Base-by-base conservation (phyloP, 2,113 vertebrate species). In the Leptosomus discolor region DNA sequence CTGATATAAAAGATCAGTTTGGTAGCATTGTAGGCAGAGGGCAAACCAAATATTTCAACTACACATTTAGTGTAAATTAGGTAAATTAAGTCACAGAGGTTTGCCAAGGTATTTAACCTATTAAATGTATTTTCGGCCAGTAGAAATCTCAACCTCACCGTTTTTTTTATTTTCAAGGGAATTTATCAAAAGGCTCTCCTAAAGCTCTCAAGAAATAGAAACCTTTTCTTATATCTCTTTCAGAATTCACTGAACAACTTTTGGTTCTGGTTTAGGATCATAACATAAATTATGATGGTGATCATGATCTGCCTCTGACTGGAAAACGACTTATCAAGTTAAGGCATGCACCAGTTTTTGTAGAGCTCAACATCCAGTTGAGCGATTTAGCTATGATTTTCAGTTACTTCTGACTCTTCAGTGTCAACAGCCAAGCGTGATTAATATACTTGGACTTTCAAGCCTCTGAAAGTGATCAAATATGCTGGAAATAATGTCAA, bases 41-140 rank as follows among this genome's bases (percentile, higher is more conserved):
- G 37, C 15, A 91, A 77, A 65, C 77, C 50, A 77, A 67, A 67
- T 81, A 82, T 79, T 87, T 21, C 16, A 78, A 37, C 43, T 53
- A 63, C 29, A n/a, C 3, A 51, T 88, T 85, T 70, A 46, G 1
- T 39, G 6, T 34, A 80, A 84, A 71, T 73, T 60, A 68, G 36
- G 37, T 50, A 37, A 5, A 5, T 37, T 54, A n/a, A 63, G 2
- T 61, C 85, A 46, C 0, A 0, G 36, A 71, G 11, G 7, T 56
- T 71, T 83, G 29, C n/a, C 41, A 75, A 56, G 17, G 2, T 58
- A 39, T 50, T 85, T 85, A 65, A 11, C 18, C 8, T 75, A 39
- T 36, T 67, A 74, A 87, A 63, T 37, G 2, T 14, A 81, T 89
- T 84, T 94, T 80, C 22, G 63, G 6, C 4, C 32, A 29, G 8